Percentiles rank a stretch among this genome's conserved stretches.
These are phyloP conservation scores for Desmophyllum pertusum DNA, from an alignment of 92 coral and sea anemone species.

Conservation along the genomic window DNA sequence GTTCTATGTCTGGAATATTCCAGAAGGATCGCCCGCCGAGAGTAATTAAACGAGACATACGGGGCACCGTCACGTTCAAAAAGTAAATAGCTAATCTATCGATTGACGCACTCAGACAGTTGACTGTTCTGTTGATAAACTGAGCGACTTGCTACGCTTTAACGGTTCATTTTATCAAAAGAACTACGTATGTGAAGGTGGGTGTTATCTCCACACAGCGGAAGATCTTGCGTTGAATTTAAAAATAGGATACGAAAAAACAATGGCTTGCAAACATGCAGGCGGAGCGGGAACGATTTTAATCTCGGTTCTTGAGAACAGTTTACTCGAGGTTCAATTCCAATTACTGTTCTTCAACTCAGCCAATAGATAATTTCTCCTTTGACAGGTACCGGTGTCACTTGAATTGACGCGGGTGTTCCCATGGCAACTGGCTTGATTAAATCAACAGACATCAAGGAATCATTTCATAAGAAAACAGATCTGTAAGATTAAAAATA, in stretches of 20 bases:
- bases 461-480: no score
- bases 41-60: background rate
- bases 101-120: background rate
- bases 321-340: background rate
- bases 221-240: background rate
- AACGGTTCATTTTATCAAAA: background rate
- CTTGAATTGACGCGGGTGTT: background rate
- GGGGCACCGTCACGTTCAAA: background rate
- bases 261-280: background rate
- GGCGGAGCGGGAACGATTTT: background rate
- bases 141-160: background rate
- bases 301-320: constrained; percentile 13
- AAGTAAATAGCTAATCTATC: background rate
- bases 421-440: background rate
- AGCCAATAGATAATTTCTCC: background rate
- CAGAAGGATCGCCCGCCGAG: background rate
- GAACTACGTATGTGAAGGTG: background rate
- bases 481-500: background rate
- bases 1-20: background rate
- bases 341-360: background rate
- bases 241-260: constrained; percentile 2
- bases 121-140: constrained; percentile 5
- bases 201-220: background rate
- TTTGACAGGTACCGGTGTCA: constrained; percentile 2
- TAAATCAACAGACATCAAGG: background rate